A percentile compares a stretch with the other conserved stretches of the same genome.
phyloP scores from a whole-genome alignment of 2,888 invertebrate genomes.

The Netelia fuscicornis region DNA sequence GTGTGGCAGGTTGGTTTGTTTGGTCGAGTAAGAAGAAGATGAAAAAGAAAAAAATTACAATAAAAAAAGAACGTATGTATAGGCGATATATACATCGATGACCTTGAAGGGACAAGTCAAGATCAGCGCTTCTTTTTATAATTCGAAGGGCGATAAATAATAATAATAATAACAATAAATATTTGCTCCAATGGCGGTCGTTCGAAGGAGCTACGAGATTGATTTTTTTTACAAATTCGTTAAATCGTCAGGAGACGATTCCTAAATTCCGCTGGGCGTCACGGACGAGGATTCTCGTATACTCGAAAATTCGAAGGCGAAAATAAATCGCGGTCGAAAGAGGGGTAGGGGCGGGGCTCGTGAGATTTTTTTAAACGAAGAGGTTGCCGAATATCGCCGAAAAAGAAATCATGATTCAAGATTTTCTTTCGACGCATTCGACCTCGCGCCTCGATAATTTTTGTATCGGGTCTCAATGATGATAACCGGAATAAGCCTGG shows the following conservation, averaged over 20 bases:
- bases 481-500: constrained; percentile 81
- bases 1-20: constrained; percentile 19
- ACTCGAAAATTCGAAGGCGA: constrained; percentile 18
- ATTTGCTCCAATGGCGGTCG: constrained; percentile 56
- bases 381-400: constrained; percentile 10
- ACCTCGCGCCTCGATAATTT: background rate
- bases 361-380: constrained; percentile 23
- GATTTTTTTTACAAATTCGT: constrained; percentile 16
- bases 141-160: constrained; percentile 57
- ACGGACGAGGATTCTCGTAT: constrained; percentile 21
- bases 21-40: constrained; percentile 1
- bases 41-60: constrained; percentile 13
- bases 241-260: constrained; percentile 19
- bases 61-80: constrained; percentile 21
- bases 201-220: constrained; percentile 36
- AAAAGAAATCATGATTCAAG: background rate
- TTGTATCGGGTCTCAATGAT: constrained; percentile 72
- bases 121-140: constrained; percentile 44
- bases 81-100: constrained; percentile 53
- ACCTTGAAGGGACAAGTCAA: constrained; percentile 35
- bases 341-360: background rate
- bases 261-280: constrained; percentile 26
- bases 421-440: constrained; percentile 11
- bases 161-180: constrained; percentile 62
- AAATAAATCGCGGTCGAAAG: constrained; percentile 2